Evolutionary conservation across 2,888 invertebrate genomes (phyloP), one percentile per base, ranked within the genome.

Genomic region (Sinhomidia bicolor): DNA sequence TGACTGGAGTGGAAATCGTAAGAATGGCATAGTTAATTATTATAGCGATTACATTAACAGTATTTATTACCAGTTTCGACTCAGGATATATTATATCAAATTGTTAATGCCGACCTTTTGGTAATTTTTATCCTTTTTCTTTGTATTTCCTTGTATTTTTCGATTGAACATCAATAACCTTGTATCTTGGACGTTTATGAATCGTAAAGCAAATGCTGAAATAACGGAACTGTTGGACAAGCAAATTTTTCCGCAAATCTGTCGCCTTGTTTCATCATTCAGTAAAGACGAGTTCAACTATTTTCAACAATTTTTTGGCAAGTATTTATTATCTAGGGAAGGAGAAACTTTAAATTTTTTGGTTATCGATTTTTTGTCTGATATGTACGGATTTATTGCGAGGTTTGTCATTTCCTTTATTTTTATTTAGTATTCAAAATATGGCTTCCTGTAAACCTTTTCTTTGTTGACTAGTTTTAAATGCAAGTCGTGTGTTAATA

Each of bases 1-100:
- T 0, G 88, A 88, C 26, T 88, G 88, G 88, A 88, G 78, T 71
- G 71, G 83, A 68, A 81, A 81, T 47, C 47, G 81, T 81, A 68
- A 83, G 51, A 51, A 4, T 6, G 23, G 17, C 9, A 36, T 41
- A 2, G 7, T 62, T 14, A 62, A 29, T 14, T 26, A 14, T n/a
- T n/a, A n/a, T n/a, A n/a, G n/a, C 36, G 7, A 36, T 36, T 36
- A 36, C 6, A 62, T 4, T 29, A 26, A 12, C 3, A n/a, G 4
- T 26, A 26, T n/a, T n/a, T n/a, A n/a, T n/a, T n/a, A n/a, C n/a
- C n/a, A n/a, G n/a, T n/a, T n/a, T n/a, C n/a, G n/a, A n/a, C n/a
- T n/a, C n/a, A n/a, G n/a, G n/a, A n/a, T n/a, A n/a, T n/a, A n/a
- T n/a, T n/a, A 36, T 7, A 7, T 36, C 36, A 36, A 36, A 5